A percentile compares a stretch with the other conserved stretches of the same genome.
Conservation (phyloP, 2,113 vertebrate species). For the Cryptotis parvus region DNA sequence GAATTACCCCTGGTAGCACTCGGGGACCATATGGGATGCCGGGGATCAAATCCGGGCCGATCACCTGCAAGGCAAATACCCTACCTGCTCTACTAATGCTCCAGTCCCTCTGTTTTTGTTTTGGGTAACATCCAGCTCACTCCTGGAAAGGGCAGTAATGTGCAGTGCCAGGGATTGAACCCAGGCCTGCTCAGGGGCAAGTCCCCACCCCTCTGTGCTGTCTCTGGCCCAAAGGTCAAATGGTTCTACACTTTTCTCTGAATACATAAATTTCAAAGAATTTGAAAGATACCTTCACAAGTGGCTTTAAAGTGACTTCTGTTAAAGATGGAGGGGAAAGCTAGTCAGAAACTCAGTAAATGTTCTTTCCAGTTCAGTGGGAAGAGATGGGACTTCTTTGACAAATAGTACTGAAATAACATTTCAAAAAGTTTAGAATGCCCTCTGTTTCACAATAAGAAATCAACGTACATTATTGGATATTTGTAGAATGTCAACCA, state of each 20-base stretch:
- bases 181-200: too few species aligned
- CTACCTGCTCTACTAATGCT: too few species aligned
- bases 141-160: too few species aligned
- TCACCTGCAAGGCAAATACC: too few species aligned
- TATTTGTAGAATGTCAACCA: constrained; percentile 92
- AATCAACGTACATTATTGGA: constrained; percentile 88
- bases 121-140: too few species aligned
- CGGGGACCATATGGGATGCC: too few species aligned
- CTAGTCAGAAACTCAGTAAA: constrained; percentile 80
- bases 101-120: too few species aligned
- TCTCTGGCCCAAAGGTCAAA: constrained; percentile 80
- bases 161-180: too few species aligned
- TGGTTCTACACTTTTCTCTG: constrained; percentile 93
- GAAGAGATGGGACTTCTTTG: constrained; percentile 89
- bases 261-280: constrained; percentile 93
- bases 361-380: constrained; percentile 78
- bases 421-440: constrained; percentile 85
- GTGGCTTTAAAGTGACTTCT: constrained; percentile 87
- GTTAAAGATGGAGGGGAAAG: constrained; percentile 82
- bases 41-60: too few species aligned
- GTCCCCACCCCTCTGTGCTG: too few species aligned
- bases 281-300: constrained; percentile 92
- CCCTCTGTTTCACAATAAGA: constrained; percentile 90
- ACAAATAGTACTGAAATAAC: constrained; percentile 87
- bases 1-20: too few species aligned